Base-by-base conservation (phyloP, 2,113 vertebrate genomes). In the Corynorhinus townsendii region DNA sequence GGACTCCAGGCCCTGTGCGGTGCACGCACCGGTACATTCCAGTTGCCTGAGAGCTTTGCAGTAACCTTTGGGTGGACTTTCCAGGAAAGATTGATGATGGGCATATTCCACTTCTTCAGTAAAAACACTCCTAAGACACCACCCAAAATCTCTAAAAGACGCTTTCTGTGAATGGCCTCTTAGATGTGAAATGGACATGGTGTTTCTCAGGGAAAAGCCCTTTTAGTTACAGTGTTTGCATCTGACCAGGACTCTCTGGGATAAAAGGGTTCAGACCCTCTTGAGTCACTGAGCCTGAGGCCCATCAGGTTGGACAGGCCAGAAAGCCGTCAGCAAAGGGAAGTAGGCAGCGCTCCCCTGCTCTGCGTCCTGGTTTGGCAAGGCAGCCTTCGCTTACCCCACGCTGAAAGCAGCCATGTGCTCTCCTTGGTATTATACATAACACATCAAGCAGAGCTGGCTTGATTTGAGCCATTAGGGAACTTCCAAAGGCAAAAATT, bases 71-170 rank as follows among this genome's bases (percentile, higher is more conserved):
- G 17, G 69, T 82, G 73, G 76, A 68, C 89, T 76, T 77, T 79
- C 49, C 30, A 17, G 94, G 20, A 79, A 86, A 91, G 83, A 89
- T 96, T 83, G 82, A 77, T 73, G 54, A 30, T 71, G 49, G n/a
- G 54, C 62, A 71, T 45, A 45, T 64, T 86, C 49, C 54, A 69
- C 52, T 92, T 90, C 47, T 95, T 76, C 62, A 40, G 68, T 91
- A 84, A 79, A 95, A 68, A 86, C 66, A 59, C 26, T 86, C 86
- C 89, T 56, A 47, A 49, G 82, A 68, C n/a, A 76, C 71, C 43
- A 84, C 59, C 88, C 59, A 35, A 83, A 91, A 40, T 83, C 69
- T 49, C 19, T 79, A 77, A 69, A 75, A 79, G 52, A 86, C 30
- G 19, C 56, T 91, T 96, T 52, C 43, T 0, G 0, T 52, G 54